Evolutionary conservation across 1,140 invertebrate genomes (phyloP), one percentile per base, ranked within the genome.

Genomic region (Stratiolaelaps scimitus): DNA sequence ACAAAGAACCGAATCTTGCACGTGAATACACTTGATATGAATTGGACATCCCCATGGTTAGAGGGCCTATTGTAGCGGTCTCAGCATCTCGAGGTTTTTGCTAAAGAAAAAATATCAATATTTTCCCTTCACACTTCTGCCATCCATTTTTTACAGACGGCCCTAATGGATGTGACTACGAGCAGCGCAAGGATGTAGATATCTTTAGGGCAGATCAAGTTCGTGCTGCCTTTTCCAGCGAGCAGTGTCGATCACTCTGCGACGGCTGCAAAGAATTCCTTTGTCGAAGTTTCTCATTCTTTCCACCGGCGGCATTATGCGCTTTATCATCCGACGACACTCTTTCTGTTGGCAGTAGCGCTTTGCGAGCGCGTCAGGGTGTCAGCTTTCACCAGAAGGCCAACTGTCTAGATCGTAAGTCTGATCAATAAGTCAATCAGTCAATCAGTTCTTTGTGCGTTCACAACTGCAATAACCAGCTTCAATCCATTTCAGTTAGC

Each of bases 331-430:
- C 68, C 1, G 72, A 72, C 46, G 71, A 73, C 53, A 68, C 69
- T 2, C 47, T 1, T 67, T 68, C 23, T 67, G 53, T 69, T 2
- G 72, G 72, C 30, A 43, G 64, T 20, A 65, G 76, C 46, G 71
- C 75, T 1, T 68, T 82, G 2, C 53, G 74, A 1, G 66, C 70
- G 2, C 64, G 66, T 43, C 67, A 73, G 0, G 77, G 79, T 43
- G 75, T 74, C 0, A 70, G 75, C 30, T 82, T 80, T 69, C 76
- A 73, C 65, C 80, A 82, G 70, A 73, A 76, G 64, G 74, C 79
- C 17, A 75, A 78, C 4, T 82, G 81, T 68, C 69, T 82, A 0
- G 76, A 82, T 68, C 67, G 80, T 81, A 71, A 76, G 77, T 72
- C 17, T 53, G 47, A 2, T 43, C 10, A 7, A 19, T 7, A 28